Evolutionary conservation across 2,113 vertebrate species (phyloP).

Genomic region (Vimba vimba): DNA sequence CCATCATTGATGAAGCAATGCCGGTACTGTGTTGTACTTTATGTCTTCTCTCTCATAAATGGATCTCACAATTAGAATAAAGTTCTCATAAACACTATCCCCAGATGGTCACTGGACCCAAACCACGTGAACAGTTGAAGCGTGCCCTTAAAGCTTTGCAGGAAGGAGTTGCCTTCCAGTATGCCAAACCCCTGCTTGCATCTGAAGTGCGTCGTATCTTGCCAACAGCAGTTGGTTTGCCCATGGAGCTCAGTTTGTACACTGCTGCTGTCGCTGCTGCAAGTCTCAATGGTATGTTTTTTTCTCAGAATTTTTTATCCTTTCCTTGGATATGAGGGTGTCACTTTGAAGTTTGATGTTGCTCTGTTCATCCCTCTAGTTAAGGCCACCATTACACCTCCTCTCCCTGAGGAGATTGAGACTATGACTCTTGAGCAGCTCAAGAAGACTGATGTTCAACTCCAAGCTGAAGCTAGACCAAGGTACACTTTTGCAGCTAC

Average conservation of each 20-base stretch:
- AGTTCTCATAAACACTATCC: neutral
- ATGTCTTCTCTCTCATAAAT: neutral
- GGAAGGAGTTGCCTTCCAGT: slow-evolving; percentile 60
- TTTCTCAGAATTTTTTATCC: too few species aligned
- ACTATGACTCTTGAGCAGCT: too few species aligned
- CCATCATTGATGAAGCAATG: slow-evolving; percentile 67
- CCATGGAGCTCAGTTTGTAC: slow-evolving; percentile 77
- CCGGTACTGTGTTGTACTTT: slow-evolving; percentile 68
- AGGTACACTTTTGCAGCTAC: too few species aligned
- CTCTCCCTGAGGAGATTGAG: too few species aligned
- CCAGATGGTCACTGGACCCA: slow-evolving; percentile 61
- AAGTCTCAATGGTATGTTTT: slow-evolving; percentile 63
- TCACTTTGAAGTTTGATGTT: too few species aligned
- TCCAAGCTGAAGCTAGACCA: too few species aligned
- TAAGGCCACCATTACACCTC: too few species aligned
- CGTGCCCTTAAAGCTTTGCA: slow-evolving; percentile 57
- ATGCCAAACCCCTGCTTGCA: slow-evolving; percentile 72
- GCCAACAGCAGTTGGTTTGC: slow-evolving; percentile 78
- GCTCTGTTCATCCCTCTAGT: too few species aligned
- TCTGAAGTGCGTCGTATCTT: slow-evolving; percentile 74
- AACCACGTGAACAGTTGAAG: slow-evolving; percentile 48
- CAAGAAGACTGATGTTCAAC: too few species aligned
- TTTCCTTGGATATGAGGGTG: too few species aligned
- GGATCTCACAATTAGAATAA: neutral
- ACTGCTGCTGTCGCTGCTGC: slow-evolving; percentile 70